Evolutionary conservation across 2,888 invertebrate species (phyloP), one percentile per base, ranked within the genome.

Genomic region (Malachius bipustulatus): DNA sequence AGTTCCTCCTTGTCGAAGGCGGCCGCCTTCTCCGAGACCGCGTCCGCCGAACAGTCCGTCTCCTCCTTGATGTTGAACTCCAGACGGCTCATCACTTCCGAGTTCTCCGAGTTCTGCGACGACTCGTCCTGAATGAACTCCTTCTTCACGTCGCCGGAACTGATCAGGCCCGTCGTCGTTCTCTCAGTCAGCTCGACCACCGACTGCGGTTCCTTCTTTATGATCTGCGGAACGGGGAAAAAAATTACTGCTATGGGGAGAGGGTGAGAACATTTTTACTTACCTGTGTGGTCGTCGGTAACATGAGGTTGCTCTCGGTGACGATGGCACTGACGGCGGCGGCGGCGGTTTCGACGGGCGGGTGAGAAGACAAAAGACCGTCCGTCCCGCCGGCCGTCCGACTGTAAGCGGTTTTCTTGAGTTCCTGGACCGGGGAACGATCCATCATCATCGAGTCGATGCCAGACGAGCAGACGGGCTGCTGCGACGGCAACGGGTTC

Each of bases 121-220:
- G 70, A 73, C 52, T 81, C 80, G 49, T 80, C 80, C n/a, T n/a
- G n/a, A 9, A 79, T 61, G 32, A 78, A 60, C 59, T 81, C 81
- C 51, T 78, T 79, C 52, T 81, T 80, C 6, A 80, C 75, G 56
- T 80, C 78, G 24, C 24, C 6, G n/a, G n/a, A n/a, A n/a, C n/a
- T n/a, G n/a, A n/a, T n/a, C n/a, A n/a, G n/a, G n/a, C n/a, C n/a
- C n/a, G n/a, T n/a, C n/a, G n/a, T n/a, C n/a, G n/a, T n/a, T n/a
- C n/a, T n/a, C n/a, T n/a, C n/a, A n/a, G n/a, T n/a, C n/a, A n/a
- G n/a, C 24, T 6, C n/a, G 24, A 19, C 6, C 24, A 19, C 24
- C n/a, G 24, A n/a, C 24, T 19, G 24, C 6, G 24, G 6, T 19
- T 19, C 24, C n/a, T n/a, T n/a, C n/a, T n/a, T n/a, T n/a, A n/a